Base-by-base conservation (phyloP, 2,888 invertebrate genomes). In the Cerastis rubricosa region DNA sequence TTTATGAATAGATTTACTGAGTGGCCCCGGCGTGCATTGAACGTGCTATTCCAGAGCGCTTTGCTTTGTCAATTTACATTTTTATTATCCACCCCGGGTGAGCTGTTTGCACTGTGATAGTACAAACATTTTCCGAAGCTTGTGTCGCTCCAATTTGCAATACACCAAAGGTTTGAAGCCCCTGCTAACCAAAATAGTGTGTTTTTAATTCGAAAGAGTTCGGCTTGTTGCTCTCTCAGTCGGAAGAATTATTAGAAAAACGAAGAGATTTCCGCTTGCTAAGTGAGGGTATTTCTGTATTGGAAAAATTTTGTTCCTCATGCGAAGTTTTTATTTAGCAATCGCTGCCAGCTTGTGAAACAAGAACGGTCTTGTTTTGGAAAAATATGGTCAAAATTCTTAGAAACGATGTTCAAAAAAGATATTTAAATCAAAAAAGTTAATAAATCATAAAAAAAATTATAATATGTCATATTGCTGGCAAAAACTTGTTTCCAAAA, bases 41-140 rank as follows among this genome's bases (percentile, higher is more conserved):
- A 84, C 87, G 88, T 87, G 86, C 84, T 88, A 85, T 91, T 89
- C 87, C 81, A 87, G 82, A 84, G 84, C 87, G 89, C 86, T 90
- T 89, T 90, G 90, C 90, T 91, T 89, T 89, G 75, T 87, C 85
- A 91, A 93, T 93, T 93, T 93, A 89, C 92, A 93, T 93, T 92
- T 93, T 93, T 92, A 93, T 90, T 91, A 91, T 90, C 87, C 80
- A 84, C 82, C 80, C 73, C 49, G 76, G 83, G 83, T 86, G 84
- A 81, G 86, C 85, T 84, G 84, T 89, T 88, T 85, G 86, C 87
- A 80, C 79, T 85, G 84, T 78, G 74, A 88, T 86, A 81, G 76
- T 76, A 76, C 80, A 87, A 90, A 86, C 82, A 90, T 89, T 88
- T 88, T 82, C 65, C 59, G 45, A 70, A 67, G 85, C 83, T 86